A percentile compares a stretch with the other conserved stretches of the same genome.
phyloP scores from a whole-genome alignment of 2,797 vertebrate species.

The Chelon auratus region DNA sequence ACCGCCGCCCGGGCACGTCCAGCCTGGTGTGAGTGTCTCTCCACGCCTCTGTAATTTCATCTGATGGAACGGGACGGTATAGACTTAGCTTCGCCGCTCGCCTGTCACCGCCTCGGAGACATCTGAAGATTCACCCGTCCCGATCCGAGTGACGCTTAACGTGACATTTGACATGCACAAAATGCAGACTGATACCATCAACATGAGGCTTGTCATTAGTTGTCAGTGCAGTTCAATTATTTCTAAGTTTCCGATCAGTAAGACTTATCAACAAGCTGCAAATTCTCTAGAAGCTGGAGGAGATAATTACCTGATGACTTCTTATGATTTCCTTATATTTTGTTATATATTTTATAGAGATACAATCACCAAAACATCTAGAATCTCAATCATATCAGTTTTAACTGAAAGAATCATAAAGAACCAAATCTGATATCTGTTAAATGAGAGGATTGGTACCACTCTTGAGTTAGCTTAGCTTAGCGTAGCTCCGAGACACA shows the following conservation, averaged over 20 bases:
- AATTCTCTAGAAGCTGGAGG: too few relatives aligned
- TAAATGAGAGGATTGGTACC: too few relatives aligned
- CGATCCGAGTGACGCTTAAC: conserved; percentile 25
- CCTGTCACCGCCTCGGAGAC: conserved; percentile 65
- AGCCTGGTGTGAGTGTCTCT: conserved; percentile 81
- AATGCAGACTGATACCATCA: conserved; percentile 13
- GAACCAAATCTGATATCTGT: too few relatives aligned
- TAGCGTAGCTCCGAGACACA: too few relatives aligned
- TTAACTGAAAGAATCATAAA: too few relatives aligned
- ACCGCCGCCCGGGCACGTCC: conserved; percentile 80
- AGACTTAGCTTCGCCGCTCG: conserved; percentile 69
- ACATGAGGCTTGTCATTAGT: background rate
- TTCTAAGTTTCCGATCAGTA: background rate
- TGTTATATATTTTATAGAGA: too few relatives aligned
- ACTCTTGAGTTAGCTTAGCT: too few relatives aligned
- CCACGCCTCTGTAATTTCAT: conserved; percentile 83
- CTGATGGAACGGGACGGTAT: conserved; percentile 74
- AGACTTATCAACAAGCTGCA: background rate
- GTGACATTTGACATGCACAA: conserved; percentile 22
- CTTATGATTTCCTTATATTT: too few relatives aligned
- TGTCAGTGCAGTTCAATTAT: conserved; percentile 11
- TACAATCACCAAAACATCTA: too few relatives aligned
- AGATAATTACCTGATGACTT: too few relatives aligned
- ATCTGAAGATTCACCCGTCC: conserved; percentile 47
- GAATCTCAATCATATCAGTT: too few relatives aligned